phyloP scores from a whole-genome alignment of 2,888 invertebrate genomes.

The Sminthurides aquaticus region DNA sequence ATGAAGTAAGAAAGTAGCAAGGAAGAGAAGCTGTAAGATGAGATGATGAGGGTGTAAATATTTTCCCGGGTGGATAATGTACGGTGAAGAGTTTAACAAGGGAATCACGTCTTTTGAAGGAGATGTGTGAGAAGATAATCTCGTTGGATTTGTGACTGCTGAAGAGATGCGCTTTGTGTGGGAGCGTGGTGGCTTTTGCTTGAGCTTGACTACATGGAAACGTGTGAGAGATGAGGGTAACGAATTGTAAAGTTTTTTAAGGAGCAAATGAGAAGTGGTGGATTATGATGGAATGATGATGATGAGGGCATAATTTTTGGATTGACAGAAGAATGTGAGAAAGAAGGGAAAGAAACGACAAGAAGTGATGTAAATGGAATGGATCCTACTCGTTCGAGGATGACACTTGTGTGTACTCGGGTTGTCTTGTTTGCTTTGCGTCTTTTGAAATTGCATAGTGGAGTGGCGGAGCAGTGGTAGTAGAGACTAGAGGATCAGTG shows the following conservation, averaged over 20 bases:
- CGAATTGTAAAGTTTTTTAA: neutral
- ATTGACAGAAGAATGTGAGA: slow-evolving; percentile 6
- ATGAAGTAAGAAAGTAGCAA: too few relatives aligned
- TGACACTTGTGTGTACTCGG: slow-evolving; percentile 18
- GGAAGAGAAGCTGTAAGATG: too few relatives aligned
- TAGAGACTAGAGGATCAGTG: neutral
- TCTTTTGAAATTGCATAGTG: neutral
- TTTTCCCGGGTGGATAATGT: neutral
- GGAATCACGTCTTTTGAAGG: neutral
- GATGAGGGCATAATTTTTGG: slow-evolving; percentile 1
- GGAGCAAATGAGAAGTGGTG: neutral
- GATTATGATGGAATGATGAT: neutral
- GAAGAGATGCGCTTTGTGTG: neutral
- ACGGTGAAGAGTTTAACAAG: neutral
- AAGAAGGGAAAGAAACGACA: slow-evolving; percentile 20
- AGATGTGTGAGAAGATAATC: neutral
- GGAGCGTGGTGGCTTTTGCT: neutral
- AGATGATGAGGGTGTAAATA: neutral
- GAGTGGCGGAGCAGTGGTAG: too few relatives aligned
- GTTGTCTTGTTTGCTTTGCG: neutral
- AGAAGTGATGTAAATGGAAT: slow-evolving; percentile 8
- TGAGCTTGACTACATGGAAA: neutral
- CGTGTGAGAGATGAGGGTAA: neutral
- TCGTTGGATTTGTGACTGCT: neutral
- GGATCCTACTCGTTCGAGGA: slow-evolving; percentile 12